Conservation (phyloP, 2,888 invertebrate genomes). For the Calephelis perditalis region DNA sequence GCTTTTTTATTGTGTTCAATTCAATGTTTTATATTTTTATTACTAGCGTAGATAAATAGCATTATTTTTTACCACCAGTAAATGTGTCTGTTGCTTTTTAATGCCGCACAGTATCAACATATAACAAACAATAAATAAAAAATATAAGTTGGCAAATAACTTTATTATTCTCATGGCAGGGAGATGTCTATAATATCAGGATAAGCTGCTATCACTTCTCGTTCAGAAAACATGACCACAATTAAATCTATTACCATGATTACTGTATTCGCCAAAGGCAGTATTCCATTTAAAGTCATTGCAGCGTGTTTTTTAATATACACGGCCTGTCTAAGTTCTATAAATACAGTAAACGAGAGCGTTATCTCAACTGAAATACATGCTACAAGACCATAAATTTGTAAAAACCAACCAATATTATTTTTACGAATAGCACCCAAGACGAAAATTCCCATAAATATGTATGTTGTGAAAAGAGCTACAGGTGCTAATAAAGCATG, state of each 20-base stretch:
- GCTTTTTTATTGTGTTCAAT: no score
- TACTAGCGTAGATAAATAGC: not conserved
- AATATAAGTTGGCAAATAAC: not conserved
- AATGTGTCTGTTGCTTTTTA: not conserved
- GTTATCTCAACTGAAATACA: constrained; percentile 42
- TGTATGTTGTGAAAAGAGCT: constrained; percentile 46
- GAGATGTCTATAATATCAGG: not conserved
- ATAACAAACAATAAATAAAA: not conserved
- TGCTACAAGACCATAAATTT: constrained; percentile 45
- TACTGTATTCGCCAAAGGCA: constrained; percentile 50
- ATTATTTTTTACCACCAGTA: not conserved
- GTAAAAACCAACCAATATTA: constrained; percentile 44
- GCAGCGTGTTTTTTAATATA: constrained; percentile 32
- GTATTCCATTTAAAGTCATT: constrained; percentile 46
- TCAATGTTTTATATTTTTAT: no score
- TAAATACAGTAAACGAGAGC: constrained; percentile 44
- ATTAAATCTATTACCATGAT: constrained; percentile 50
- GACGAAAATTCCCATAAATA: constrained; percentile 44
- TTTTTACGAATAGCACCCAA: constrained; percentile 34
- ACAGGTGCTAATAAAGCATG: constrained; percentile 52
- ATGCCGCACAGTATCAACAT: not conserved
- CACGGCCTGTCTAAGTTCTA: constrained; percentile 32
- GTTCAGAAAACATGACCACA: constrained; percentile 42
- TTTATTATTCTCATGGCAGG: not conserved
- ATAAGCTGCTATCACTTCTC: constrained; percentile 29